A percentile compares a stretch with the other conserved stretches of the same genome.
phyloP scores from a whole-genome alignment of 2,797 vertebrate genomes.

The Chaenodraco wilsoni region DNA sequence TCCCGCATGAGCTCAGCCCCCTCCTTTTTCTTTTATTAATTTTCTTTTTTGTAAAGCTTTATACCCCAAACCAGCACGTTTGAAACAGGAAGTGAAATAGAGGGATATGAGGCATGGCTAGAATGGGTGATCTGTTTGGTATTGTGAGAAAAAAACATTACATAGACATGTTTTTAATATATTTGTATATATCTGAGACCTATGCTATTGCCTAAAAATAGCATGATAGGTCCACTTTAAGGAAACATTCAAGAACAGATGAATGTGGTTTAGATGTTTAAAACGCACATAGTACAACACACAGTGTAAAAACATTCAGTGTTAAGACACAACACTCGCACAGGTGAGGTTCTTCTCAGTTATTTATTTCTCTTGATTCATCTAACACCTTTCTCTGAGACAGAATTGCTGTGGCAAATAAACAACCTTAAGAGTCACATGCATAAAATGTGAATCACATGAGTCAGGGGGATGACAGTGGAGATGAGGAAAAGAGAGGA shows the following conservation, averaged over 20 bases:
- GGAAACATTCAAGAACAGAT: neutral
- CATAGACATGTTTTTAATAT: no score
- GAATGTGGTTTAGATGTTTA: neutral
- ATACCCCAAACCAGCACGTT: no score
- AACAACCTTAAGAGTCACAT: constrained; percentile 86
- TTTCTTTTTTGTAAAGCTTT: no score
- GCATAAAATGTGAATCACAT: constrained; percentile 82
- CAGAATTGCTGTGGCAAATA: constrained; percentile 80
- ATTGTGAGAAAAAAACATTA: no score
- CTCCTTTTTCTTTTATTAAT: no score
- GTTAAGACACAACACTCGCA: constrained; percentile 44
- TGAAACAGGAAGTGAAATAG: no score
- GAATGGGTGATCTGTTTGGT: no score
- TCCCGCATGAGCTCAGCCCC: no score
- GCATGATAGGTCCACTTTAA: no score
- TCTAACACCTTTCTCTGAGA: constrained; percentile 83
- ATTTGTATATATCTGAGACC: no score
- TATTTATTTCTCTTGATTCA: constrained; percentile 83
- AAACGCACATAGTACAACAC: neutral
- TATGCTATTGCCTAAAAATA: no score
- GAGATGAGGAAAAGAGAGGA: constrained; percentile 57
- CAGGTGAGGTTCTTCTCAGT: constrained; percentile 58
- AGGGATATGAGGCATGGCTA: no score
- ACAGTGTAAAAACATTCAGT: constrained; percentile 3
- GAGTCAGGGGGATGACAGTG: constrained; percentile 67